These are phyloP conservation scores for Monomorium pharaonis DNA, from an alignment of 1,140 invertebrate species.

Conservation along the genomic window DNA sequence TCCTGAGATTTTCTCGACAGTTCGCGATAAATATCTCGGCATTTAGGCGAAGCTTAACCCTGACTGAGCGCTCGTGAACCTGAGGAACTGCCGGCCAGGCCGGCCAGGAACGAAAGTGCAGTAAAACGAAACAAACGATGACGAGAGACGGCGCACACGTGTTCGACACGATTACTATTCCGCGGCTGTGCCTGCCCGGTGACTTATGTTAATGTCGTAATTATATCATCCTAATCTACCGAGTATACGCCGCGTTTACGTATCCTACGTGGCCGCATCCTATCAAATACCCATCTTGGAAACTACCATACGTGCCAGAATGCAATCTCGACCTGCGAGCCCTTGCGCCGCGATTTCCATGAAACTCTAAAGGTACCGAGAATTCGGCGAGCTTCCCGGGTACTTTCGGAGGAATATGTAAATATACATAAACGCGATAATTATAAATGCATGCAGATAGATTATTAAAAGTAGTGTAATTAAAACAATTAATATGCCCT, in stretches of 20 bases:
- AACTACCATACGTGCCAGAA: slow-evolving; percentile 85
- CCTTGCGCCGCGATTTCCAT: slow-evolving; percentile 53
- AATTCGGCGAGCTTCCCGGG: slow-evolving; percentile 44
- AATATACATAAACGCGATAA: not conserved
- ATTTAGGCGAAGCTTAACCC: slow-evolving; percentile 63
- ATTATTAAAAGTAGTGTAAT: not conserved
- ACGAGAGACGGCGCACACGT: slow-evolving; percentile 75
- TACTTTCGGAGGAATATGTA: not conserved
- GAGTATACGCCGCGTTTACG: slow-evolving; percentile 72
- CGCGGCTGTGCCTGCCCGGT: slow-evolving; percentile 79
- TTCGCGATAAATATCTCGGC: slow-evolving; percentile 71
- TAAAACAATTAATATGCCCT: not conserved
- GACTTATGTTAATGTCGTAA: slow-evolving; percentile 86
- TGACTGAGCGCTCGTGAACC: slow-evolving; percentile 52
- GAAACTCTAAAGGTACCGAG: slow-evolving; percentile 55
- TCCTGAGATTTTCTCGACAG: not conserved
- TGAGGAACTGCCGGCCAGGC: slow-evolving; percentile 25
- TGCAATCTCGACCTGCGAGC: slow-evolving; percentile 71
- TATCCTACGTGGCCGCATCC: slow-evolving; percentile 82
- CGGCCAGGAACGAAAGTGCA: slow-evolving; percentile 57
- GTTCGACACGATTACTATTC: slow-evolving; percentile 85
- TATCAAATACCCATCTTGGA: slow-evolving; percentile 85
- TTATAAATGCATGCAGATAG: not conserved
- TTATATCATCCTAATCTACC: slow-evolving; percentile 86
- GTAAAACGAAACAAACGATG: slow-evolving; percentile 71